A percentile compares a stretch with the other conserved stretches of the same genome.
Evolutionary conservation across 2,888 invertebrate genomes (phyloP).

Genomic region (Apodemia hepburni): DNA sequence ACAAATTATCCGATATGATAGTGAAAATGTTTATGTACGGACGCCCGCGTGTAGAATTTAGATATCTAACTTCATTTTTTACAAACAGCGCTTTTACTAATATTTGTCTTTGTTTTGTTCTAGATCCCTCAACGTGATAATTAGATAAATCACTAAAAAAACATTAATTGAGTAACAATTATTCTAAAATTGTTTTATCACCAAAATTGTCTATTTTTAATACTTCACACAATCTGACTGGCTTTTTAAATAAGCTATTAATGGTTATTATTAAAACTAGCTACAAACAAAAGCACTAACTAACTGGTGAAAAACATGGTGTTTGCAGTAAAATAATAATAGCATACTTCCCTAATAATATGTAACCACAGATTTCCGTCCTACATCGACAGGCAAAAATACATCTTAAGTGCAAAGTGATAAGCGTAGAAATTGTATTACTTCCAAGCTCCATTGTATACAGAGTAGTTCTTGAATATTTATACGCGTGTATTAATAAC

Average conservation of each 20-base stretch:
- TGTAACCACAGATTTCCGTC: neutral
- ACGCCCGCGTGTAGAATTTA: no score
- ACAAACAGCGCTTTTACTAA: no score
- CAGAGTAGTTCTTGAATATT: conserved; percentile 30
- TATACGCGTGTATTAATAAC: conserved; percentile 34
- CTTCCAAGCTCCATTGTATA: neutral
- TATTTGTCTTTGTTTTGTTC: no score
- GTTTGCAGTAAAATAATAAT: neutral
- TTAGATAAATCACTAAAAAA: neutral
- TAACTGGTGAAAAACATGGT: neutral
- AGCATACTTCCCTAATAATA: neutral
- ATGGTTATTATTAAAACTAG: neutral
- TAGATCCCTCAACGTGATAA: no score
- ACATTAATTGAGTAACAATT: neutral
- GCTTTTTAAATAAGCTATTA: neutral
- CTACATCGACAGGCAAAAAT: neutral
- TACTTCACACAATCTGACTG: neutral
- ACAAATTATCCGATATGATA: no score
- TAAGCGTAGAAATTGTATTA: conserved; percentile 1
- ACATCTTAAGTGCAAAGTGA: neutral
- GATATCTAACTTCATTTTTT: no score
- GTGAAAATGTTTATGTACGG: no score
- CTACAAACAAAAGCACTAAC: neutral
- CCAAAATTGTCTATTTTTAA: neutral
- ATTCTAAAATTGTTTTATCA: neutral